These are phyloP conservation scores for Anolis carolinensis DNA, from an alignment of 2,113 vertebrate species.

Conservation along the genomic window DNA sequence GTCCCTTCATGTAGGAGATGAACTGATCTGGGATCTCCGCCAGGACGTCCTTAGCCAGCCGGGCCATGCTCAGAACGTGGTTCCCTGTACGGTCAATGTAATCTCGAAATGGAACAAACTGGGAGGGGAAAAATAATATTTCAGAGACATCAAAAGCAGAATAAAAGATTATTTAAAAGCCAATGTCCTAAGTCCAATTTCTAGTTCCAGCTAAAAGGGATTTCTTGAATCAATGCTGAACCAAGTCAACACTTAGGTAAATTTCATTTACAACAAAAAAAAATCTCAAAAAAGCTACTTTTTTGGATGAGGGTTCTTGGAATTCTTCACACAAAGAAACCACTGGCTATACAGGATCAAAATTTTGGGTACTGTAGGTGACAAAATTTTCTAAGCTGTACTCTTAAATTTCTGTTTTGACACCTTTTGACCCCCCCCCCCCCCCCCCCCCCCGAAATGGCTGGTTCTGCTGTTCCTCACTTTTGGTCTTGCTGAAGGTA, in stretches of 20 bases:
- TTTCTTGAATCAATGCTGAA: too few species aligned
- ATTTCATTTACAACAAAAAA: too few species aligned
- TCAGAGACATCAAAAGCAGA: neutral
- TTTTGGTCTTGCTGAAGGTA: too few species aligned
- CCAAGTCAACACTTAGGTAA: too few species aligned
- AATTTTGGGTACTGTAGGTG: neutral
- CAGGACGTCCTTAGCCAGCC: conserved; percentile 90
- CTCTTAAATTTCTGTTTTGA: neutral
- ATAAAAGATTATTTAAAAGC: neutral
- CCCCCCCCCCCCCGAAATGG: neutral
- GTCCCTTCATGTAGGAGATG: conserved; percentile 92
- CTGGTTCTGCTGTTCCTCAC: neutral
- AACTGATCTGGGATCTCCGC: conserved; percentile 94
- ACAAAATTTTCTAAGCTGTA: neutral
- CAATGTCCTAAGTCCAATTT: too few species aligned
- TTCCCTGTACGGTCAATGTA: conserved; percentile 91
- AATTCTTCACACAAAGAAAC: neutral
- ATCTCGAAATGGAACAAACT: conserved; percentile 94
- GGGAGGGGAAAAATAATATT: neutral
- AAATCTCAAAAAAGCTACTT: neutral
- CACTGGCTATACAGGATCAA: neutral
- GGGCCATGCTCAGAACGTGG: conserved; percentile 92
- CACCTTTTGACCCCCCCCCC: neutral
- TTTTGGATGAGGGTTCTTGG: neutral
- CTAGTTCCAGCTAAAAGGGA: too few species aligned